Evolutionary conservation across 2,113 vertebrate species (phyloP).

Genomic region (Platysteira castanea): DNA sequence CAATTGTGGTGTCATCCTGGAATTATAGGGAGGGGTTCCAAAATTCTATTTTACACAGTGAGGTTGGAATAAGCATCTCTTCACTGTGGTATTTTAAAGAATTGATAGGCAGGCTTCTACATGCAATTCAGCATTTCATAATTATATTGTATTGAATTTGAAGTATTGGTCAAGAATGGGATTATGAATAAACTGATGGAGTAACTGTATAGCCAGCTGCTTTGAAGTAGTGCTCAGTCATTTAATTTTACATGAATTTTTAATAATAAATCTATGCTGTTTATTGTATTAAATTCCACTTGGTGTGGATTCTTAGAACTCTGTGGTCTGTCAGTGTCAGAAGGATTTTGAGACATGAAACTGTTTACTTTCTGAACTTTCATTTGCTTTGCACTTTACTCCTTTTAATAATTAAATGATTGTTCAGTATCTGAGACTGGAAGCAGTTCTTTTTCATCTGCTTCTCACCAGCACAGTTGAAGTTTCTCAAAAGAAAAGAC

Average conservation of each 20-base stretch:
- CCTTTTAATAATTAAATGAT: neutral
- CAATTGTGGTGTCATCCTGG: neutral
- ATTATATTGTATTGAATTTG: neutral
- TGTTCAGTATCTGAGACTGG: neutral
- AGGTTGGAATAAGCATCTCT: neutral
- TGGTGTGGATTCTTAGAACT: neutral
- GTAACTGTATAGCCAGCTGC: neutral
- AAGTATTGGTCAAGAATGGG: neutral
- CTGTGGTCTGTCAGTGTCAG: neutral
- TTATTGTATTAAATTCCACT: neutral
- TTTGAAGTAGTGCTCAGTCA: neutral
- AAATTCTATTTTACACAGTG: neutral
- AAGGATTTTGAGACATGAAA: neutral
- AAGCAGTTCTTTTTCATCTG: slow-evolving; percentile 18
- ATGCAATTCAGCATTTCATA: neutral
- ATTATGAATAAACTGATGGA: neutral
- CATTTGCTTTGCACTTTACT: neutral
- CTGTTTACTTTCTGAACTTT: slow-evolving; percentile 18
- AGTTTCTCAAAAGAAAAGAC: neutral
- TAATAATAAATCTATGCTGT: neutral
- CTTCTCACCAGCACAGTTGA: neutral
- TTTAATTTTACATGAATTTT: slow-evolving; percentile 12
- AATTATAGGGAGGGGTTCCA: neutral
- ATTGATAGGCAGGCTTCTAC: neutral
- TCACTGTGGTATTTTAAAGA: neutral